Base-by-base conservation (phyloP, 1,140 invertebrate genomes). In the Dinoponera quadriceps region DNA sequence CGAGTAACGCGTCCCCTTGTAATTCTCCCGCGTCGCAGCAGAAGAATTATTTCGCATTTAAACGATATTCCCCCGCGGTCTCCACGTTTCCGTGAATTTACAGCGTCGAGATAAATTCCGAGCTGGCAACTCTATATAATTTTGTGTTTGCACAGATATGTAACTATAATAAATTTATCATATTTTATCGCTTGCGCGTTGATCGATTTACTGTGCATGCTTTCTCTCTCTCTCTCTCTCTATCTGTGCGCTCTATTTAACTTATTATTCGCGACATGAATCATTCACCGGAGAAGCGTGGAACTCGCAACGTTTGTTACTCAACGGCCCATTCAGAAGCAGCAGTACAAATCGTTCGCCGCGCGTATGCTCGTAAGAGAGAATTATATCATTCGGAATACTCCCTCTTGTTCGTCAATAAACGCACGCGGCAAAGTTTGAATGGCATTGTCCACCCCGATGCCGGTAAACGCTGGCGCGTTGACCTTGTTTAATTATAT, bases 181-280 rank as follows among this genome's bases (percentile, higher is more conserved):
- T 49, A 81, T 88, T 80, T 83, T 81, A 72, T 60, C 68, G 51
- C 62, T 44, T 54, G n/a, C 27, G n/a, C 18, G 57, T 84, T 75
- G 59, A 83, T 66, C 54, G 27, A 81, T 81, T 87, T 63, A 80
- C 62, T 82, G 59, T 74, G 65, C 73, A 7, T 33, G 33, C 33
- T 2, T 7, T 2, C 33, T 2, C 33, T 2, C 33, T 2, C 33
- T 2, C 33, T 2, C 33, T 2, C 33, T 2, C 33, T 74, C 80
- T 63, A 51, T 73, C 33, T 4, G 33, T 51, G 57, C 49, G 25
- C 57, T 84, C 60, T 48, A 29, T 63, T 82, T 83, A 68, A 83
- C 66, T 54, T 80, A 81, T 77, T 80, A 84, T 88, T 88, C 69
- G 68, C 27, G n/a, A 29, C n/a, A 14, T 84, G 68, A 86, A 84